Evolutionary conservation across 2,888 invertebrate species (phyloP), one percentile per base, ranked within the genome.

Genomic region (Caenorhabditis sinica): DNA sequence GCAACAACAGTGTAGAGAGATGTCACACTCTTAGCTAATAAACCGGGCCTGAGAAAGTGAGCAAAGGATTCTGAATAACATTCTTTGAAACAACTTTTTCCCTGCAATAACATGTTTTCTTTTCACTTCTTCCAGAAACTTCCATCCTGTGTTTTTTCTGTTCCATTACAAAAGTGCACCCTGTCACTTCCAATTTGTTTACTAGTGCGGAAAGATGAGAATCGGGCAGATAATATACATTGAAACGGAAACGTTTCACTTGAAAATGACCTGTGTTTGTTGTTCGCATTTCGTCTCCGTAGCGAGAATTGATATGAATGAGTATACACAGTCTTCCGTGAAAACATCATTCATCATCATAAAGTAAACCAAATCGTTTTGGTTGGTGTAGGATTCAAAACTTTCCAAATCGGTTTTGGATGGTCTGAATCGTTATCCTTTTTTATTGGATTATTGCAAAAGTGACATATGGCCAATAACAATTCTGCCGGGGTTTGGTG

Each of bases 11-110:
- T 80, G 72, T 65, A 15, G 15, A 36, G 72, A 72, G 72, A 80
- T 79, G 72, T 80, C 72, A 72, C 72, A 72, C 63, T 71, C 63
- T 69, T 71, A 66, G 80, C 80, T 80, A 72, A 80, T 80, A 51
- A 72, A 71, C 72, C 65, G 80, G 65, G 66, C 71, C 65, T 9
- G 63, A 63, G 53, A 66, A 43, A 23, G 75, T 17, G 68, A 76
- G 49, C 49, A 45, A 36, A 20, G 17, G 43, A 40, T 56, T 61
- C 69, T 63, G 63, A 79, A 79, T 69, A 75, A 66, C 53, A 65
- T 28, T 17, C 28, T 2, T 28, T 17, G 36, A n/a, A 43, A 51
- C 51, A 36, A 45, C 23, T 61, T 40, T 43, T 9, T 28, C 17
- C 15, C 15, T 43, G 0, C 28, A n/a, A n/a, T 17, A 45, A 45